Evolutionary conservation across 1,140 invertebrate genomes (phyloP), one percentile per base, ranked within the genome.

Genomic region (Bacillus rossius): DNA sequence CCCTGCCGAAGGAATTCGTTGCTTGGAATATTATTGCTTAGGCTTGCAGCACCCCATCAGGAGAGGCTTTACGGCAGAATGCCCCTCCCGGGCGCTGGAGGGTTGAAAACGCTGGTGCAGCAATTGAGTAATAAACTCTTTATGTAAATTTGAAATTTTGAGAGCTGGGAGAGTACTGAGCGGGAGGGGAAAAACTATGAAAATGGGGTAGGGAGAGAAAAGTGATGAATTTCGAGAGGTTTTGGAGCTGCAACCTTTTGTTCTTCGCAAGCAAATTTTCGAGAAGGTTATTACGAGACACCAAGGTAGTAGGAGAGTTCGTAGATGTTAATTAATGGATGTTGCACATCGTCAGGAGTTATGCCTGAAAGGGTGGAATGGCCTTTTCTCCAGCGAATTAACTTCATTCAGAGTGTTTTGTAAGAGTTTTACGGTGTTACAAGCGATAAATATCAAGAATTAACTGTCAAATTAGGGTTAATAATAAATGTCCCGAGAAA

Each of bases 121-220:
- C 52, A 54, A 54, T 54, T 54, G 52, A 37, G 52, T 38, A 54
- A 54, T 54, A 54, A 54, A 54, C 52, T 40, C 16, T 54, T 54
- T 23, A 54, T 54, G 52, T 40, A 54, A 54, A 54, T 54, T 54
- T 42, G n/a, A 40, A 22, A 42, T 54, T 50, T 50, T 23, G 34
- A n/a, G 26, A 50, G n/a, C 37, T 25, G 7, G 5, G n/a, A 50
- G 48, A 50, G 17, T 17, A 3, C n/a, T 19, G 48, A 5, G 25
- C 10, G 48, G 37, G 48, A 34, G 48, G 5, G 2, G 34, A 2
- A 50, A 29, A 29, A 20, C 16, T 23, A 48, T 23, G 45, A 25
- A 25, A 1, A 23, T 48, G n/a, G 23, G 22, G 16, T 48, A 23
- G 10, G 16, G 23, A 3, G 25, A 23, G 23, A 26, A 26, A 34